Evolutionary conservation across 1,140 invertebrate species (phyloP), one percentile per base, ranked within the genome.

Genomic region (Cyphomyrmex costatus): DNA sequence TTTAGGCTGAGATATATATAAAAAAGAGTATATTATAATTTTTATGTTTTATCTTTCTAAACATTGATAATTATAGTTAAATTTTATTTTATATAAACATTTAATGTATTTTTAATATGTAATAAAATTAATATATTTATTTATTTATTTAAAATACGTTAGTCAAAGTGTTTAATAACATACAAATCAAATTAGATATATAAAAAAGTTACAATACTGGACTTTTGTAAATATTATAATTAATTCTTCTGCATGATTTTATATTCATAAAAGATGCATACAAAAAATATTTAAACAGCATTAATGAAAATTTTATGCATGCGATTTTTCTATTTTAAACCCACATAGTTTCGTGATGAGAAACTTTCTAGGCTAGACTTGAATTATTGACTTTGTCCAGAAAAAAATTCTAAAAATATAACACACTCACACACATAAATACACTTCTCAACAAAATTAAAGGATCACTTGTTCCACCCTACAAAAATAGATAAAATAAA

Each of bases 351-450:
- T 79, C 73, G 21, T 80, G 21, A 65, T 77, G 14, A 36, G 14
- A 16, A 36, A 63, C 7, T 33, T 42, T 58, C n/a, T 42, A 42
- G 0, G 30, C 63, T 60, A 42, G 0, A 24, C 70, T 66, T 33
- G 56, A 82, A 86, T 36, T 24, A 36, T 14, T 77, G 77, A 73
- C 87, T 63, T 74, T 21, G 16, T 73, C 87, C n/a, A 24, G 16
- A 49, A 49, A 71, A 27, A 63, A n/a, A n/a, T n/a, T n/a, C n/a
- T n/a, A n/a, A n/a, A n/a, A n/a, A n/a, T n/a, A n/a, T n/a, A n/a
- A n/a, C n/a, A n/a, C n/a, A n/a, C n/a, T n/a, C n/a, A n/a, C n/a
- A n/a, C n/a, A n/a, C n/a, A n/a, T n/a, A n/a, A n/a, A n/a, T n/a
- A n/a, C n/a, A n/a, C n/a, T n/a, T n/a, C n/a, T n/a, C n/a, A n/a